Conservation (phyloP, 2,888 invertebrate species). For the Caenorhabditis parvicauda region DNA sequence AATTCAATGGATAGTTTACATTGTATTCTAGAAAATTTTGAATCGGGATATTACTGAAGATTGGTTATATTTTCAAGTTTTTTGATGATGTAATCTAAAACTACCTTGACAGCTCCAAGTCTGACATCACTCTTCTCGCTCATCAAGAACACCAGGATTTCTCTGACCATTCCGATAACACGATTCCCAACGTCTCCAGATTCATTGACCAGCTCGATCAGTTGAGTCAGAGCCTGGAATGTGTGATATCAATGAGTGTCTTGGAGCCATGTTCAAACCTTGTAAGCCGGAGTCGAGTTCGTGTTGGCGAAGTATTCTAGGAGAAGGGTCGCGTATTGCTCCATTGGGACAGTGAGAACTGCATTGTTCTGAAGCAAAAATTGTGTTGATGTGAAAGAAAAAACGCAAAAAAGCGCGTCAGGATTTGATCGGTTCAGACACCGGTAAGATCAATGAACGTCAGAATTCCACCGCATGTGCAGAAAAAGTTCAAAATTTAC, state of each 20-base stretch:
- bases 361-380: slow-evolving; percentile 21
- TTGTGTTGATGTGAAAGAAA: not conserved
- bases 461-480: too few species aligned
- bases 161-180: slow-evolving; percentile 31
- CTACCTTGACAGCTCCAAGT: slow-evolving; percentile 18
- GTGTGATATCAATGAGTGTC: not conserved
- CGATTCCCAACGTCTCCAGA: slow-evolving; percentile 33
- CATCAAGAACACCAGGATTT: slow-evolving; percentile 25
- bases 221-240: slow-evolving; percentile 21
- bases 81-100: not conserved
- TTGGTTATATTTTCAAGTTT: slow-evolving; percentile 17
- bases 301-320: slow-evolving; percentile 21
- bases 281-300: slow-evolving; percentile 12
- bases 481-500: slow-evolving; percentile 4
- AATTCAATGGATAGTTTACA: too few species aligned
- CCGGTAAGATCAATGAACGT: too few species aligned
- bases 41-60: not conserved
- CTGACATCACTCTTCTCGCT: slow-evolving; percentile 31
- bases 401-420: not conserved
- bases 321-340: slow-evolving; percentile 36
- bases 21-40: too few species aligned
- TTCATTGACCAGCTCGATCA: slow-evolving; percentile 33
- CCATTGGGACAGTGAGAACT: slow-evolving; percentile 39
- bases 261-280: slow-evolving; percentile 3
- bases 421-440: not conserved